Conservation (phyloP, 2,113 vertebrate species). For the Chrysochloris asiatica region DNA sequence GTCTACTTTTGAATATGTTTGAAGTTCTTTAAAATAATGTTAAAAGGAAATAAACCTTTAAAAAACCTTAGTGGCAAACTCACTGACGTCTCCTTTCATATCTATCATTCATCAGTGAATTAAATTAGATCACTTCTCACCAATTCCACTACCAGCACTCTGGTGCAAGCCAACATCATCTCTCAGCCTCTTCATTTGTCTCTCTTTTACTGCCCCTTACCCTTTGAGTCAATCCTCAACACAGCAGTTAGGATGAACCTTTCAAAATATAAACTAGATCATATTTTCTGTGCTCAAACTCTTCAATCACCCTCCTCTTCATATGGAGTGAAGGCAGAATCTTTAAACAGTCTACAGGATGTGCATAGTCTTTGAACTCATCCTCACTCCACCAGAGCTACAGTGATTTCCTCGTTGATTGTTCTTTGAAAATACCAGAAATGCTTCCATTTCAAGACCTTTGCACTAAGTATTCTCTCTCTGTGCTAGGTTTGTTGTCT, state of each 20-base stretch:
- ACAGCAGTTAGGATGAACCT: background rate
- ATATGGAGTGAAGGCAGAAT: background rate
- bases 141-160: background rate
- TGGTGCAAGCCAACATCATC: background rate
- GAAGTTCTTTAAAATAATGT: background rate
- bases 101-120: background rate
- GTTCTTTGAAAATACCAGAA: background rate
- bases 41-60: slow-evolving; percentile 2
- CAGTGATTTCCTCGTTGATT: background rate
- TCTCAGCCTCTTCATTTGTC: background rate
- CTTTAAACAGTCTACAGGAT: background rate
- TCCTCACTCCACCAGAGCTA: background rate
- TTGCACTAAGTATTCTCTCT: background rate
- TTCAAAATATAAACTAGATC: background rate
- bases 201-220: background rate
- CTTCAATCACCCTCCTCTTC: background rate
- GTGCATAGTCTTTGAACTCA: background rate
- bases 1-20: background rate
- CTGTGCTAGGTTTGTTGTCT: background rate
- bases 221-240: background rate
- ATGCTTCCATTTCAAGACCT: background rate
- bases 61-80: background rate
- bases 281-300: background rate
- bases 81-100: background rate
- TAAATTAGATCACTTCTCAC: background rate